phyloP scores from a whole-genome alignment of 2,888 invertebrate species.

The Synanthedon andrenaeformis region DNA sequence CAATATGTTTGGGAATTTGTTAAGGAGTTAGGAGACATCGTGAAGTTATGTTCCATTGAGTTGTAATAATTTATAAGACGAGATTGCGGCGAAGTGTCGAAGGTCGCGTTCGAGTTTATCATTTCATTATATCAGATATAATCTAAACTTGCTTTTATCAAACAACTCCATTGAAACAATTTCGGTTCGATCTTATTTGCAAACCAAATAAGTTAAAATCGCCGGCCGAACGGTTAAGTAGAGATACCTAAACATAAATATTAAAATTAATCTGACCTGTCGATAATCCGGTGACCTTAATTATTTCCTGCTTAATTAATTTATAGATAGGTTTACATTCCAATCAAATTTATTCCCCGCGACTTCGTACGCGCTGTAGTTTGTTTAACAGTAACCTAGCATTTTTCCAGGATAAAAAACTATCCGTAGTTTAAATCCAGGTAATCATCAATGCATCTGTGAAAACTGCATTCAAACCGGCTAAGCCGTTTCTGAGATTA shows the following conservation, averaged over 20 bases:
- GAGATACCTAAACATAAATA: background rate
- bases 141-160: conserved; percentile 9
- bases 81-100: conserved; percentile 31
- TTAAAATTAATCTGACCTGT: background rate
- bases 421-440: too few relatives aligned
- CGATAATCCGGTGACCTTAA: background rate
- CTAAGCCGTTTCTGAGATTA: too few relatives aligned
- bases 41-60: background rate
- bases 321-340: background rate
- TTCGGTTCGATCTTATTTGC: background rate
- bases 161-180: background rate
- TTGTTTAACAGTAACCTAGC: too few relatives aligned
- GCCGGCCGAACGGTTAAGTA: background rate
- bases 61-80: background rate
- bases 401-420: too few relatives aligned
- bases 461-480: too few relatives aligned
- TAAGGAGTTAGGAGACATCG: conserved; percentile 16
- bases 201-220: background rate
- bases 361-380: too few relatives aligned
- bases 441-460: too few relatives aligned
- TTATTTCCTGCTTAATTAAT: background rate
- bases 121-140: conserved; percentile 15
- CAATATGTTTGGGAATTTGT: conserved; percentile 28
- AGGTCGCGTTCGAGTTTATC: conserved; percentile 46
- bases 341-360: background rate